Evolutionary conservation across 2,888 invertebrate species (phyloP).

Genomic region (Cantharis rustica): DNA sequence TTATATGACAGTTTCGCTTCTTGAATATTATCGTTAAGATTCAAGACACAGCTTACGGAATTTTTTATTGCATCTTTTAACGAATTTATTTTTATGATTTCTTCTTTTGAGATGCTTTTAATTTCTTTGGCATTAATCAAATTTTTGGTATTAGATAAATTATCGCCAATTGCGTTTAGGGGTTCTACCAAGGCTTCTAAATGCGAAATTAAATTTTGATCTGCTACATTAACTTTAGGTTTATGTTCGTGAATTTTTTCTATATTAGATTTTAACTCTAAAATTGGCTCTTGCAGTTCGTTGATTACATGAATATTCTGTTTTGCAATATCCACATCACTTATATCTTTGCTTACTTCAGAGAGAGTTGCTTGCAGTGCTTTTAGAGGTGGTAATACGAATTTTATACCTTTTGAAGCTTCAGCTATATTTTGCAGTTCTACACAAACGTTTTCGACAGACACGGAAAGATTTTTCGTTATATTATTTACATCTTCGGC

Average conservation of each 20-base stretch:
- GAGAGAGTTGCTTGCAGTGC: constrained; percentile 17
- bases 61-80: background rate
- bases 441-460: background rate
- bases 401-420: constrained; percentile 19
- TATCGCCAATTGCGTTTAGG: background rate
- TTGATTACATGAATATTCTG: background rate
- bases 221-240: background rate
- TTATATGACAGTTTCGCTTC: background rate
- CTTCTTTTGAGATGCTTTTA: background rate
- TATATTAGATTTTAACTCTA: background rate
- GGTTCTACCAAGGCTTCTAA: background rate
- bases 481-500: background rate
- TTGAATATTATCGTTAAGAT: background rate
- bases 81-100: background rate
- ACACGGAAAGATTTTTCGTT: background rate
- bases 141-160: background rate
- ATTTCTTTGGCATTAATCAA: background rate
- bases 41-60: background rate
- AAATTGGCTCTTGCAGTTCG: background rate
- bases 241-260: background rate
- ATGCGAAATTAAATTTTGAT: background rate
- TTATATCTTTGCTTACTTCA: background rate
- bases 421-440: constrained; percentile 11
- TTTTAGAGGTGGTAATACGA: constrained; percentile 22
- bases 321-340: background rate